Percentiles rank a stretch among this genome's conserved stretches.
phyloP scores from a whole-genome alignment of 2,888 invertebrate genomes.

The Lacanobia wlatinum region DNA sequence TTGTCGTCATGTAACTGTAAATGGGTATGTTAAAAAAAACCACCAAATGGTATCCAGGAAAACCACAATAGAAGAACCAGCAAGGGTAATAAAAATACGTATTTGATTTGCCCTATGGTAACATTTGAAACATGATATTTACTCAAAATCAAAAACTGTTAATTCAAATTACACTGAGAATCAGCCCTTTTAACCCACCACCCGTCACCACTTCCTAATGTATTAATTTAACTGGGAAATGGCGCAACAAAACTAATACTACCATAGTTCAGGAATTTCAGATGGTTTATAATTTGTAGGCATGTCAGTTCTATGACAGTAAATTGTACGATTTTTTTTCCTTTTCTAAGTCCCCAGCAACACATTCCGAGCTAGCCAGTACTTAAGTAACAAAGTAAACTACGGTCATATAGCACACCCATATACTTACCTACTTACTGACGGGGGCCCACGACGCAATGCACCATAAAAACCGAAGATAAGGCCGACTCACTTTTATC shows the following conservation, averaged over 20 bases:
- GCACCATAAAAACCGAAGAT: slow-evolving; percentile 87
- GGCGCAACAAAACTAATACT: neutral
- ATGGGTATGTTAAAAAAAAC: neutral
- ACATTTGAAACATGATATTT: neutral
- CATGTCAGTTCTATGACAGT: too few species aligned
- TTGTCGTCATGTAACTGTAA: neutral
- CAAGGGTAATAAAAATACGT: neutral
- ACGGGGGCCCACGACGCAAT: slow-evolving; percentile 73
- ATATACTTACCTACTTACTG: slow-evolving; percentile 65
- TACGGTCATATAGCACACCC: slow-evolving; percentile 62
- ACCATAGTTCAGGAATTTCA: too few species aligned
- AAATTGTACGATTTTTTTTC: too few species aligned
- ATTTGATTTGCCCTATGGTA: neutral
- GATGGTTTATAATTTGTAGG: too few species aligned
- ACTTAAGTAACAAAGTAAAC: slow-evolving; percentile 48
- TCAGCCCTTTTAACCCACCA: too few species aligned
- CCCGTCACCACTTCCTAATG: neutral
- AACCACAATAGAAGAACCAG: neutral
- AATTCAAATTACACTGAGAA: neutral
- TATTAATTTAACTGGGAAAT: neutral
- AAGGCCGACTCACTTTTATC: slow-evolving; percentile 85
- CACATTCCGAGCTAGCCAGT: neutral
- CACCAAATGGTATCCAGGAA: neutral
- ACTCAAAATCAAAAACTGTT: neutral
- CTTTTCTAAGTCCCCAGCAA: neutral